Evolutionary conservation across 2,888 invertebrate species (phyloP).

Genomic region (Onthophagus sagittarius): DNA sequence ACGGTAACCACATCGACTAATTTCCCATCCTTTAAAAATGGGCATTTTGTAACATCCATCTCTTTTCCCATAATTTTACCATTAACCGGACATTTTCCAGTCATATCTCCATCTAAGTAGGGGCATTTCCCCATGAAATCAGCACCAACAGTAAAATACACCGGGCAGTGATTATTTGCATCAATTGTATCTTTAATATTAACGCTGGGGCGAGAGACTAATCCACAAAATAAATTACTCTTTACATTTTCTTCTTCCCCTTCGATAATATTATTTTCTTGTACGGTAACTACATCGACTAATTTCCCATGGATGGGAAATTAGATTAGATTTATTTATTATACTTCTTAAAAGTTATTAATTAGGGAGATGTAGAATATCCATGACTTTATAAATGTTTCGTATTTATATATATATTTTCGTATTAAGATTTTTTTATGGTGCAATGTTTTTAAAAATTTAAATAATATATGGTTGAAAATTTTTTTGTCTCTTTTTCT

Average conservation of each 20-base stretch:
- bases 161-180: slow-evolving; percentile 45
- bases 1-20: slow-evolving; percentile 14
- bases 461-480: background rate
- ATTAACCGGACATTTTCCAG: slow-evolving; percentile 30
- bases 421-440: background rate
- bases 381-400: background rate
- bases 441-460: background rate
- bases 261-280: slow-evolving; percentile 15
- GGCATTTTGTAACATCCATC: slow-evolving; percentile 31
- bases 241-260: slow-evolving; percentile 13
- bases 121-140: slow-evolving; percentile 59
- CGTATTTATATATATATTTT: too few relatives aligned
- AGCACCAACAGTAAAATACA: slow-evolving; percentile 51
- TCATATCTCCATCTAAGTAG: slow-evolving; percentile 40
- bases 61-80: slow-evolving; percentile 21
- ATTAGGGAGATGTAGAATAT: background rate
- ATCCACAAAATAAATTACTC: slow-evolving; percentile 59
- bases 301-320: slow-evolving; percentile 32
- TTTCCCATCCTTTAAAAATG: slow-evolving; percentile 35
- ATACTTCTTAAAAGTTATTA: background rate
- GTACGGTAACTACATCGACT: background rate
- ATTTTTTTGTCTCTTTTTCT: too few relatives aligned
- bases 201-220: slow-evolving; percentile 62
- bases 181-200: slow-evolving; percentile 55
- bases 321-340: background rate